phyloP scores from a whole-genome alignment of 2,888 invertebrate genomes.

The Apocheima hispidaria region DNA sequence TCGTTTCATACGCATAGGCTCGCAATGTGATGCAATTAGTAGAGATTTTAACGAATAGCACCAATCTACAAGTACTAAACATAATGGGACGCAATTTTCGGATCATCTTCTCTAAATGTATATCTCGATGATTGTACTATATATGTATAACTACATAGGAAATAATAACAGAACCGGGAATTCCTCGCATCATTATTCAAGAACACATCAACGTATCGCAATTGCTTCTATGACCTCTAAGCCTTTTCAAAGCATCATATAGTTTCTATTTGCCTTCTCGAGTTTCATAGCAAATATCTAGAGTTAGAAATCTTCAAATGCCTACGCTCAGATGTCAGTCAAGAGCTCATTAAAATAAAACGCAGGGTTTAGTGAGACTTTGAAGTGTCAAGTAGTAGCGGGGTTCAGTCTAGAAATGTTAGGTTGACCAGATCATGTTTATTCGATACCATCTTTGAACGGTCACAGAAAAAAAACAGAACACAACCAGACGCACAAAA shows the following conservation, averaged over 20 bases:
- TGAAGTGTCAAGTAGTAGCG: slow-evolving; percentile 8
- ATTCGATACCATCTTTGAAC: slow-evolving; percentile 9
- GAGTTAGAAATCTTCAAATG: slow-evolving; percentile 15
- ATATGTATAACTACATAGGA: too few relatives aligned
- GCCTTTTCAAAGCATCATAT: slow-evolving; percentile 5
- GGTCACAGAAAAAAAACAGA: not conserved
- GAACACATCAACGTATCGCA: not conserved
- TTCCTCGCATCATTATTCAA: slow-evolving; percentile 3
- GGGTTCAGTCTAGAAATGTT: slow-evolving; percentile 18
- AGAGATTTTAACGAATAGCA: too few relatives aligned
- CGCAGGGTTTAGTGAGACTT: slow-evolving; percentile 6
- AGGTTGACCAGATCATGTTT: slow-evolving; percentile 13
- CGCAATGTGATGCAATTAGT: too few relatives aligned
- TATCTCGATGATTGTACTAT: too few relatives aligned
- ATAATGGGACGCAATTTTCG: too few relatives aligned
- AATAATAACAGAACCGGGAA: not conserved
- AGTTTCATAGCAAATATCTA: slow-evolving; percentile 15
- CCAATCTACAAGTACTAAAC: too few relatives aligned
- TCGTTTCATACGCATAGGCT: too few relatives aligned
- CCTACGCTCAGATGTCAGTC: slow-evolving; percentile 15
- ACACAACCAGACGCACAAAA: not conserved
- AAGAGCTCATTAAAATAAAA: slow-evolving; percentile 11
- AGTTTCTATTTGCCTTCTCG: slow-evolving; percentile 11
- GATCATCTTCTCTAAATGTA: too few relatives aligned
- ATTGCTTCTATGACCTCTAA: slow-evolving; percentile 1